These are phyloP conservation scores for Drosophila quasianomalipes DNA, from an alignment of 2,888 invertebrate species.

Conservation along the genomic window DNA sequence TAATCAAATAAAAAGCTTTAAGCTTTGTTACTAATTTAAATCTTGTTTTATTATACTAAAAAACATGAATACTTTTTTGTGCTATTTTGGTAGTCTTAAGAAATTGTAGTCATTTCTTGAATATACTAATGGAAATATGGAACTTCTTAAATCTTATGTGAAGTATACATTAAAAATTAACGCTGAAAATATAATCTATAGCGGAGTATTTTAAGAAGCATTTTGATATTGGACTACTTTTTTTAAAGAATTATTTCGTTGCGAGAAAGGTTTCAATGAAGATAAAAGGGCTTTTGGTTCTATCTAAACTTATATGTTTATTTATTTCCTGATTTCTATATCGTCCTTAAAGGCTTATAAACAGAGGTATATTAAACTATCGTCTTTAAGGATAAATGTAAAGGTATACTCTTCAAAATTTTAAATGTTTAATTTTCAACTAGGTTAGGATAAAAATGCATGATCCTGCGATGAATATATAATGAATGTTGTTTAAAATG, in stretches of 20 bases:
- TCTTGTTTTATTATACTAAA: not conserved
- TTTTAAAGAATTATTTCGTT: no score
- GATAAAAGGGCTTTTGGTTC: not conserved
- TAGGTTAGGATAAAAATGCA: rapidly evolving
- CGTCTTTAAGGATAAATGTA: not conserved
- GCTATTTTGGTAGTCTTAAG: no score
- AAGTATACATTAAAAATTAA: no score
- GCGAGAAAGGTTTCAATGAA: not conserved
- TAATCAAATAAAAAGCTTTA: not conserved
- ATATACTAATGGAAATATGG: not conserved
- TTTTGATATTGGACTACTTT: no score
- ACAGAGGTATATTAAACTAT: not conserved
- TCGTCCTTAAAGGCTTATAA: not conserved
- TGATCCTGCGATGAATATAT: not conserved
- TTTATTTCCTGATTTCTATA: not conserved
- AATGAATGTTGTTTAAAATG: not conserved
- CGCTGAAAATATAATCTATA: no score
- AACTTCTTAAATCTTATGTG: not conserved
- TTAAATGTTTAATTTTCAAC: not conserved
- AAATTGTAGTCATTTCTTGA: not conserved
- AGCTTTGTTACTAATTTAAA: not conserved
- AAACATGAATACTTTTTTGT: not conserved
- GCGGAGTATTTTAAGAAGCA: no score
- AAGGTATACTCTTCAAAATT: not conserved
- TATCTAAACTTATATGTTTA: not conserved